These are phyloP conservation scores for Bombus cullumanus DNA, from an alignment of 1,140 invertebrate species.

Conservation along the genomic window DNA sequence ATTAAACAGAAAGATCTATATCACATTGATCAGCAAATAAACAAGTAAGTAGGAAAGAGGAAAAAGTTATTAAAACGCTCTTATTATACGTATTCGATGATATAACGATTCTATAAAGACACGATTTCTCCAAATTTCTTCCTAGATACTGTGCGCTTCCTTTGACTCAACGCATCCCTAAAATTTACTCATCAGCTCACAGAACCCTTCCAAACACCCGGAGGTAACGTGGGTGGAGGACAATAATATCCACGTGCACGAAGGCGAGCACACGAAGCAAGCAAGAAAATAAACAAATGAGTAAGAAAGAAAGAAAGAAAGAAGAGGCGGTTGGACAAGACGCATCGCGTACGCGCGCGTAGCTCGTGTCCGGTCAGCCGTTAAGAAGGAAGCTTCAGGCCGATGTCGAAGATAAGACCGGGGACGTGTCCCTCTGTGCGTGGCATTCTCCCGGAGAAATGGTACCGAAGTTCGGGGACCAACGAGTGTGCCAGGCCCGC, in stretches of 20 bases:
- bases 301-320: neutral
- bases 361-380: constrained; percentile 71
- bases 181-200: neutral
- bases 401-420: constrained; percentile 73
- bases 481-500: constrained; percentile 53
- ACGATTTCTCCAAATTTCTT: neutral
- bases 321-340: constrained; percentile 30
- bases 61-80: neutral
- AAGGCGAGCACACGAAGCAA: neutral
- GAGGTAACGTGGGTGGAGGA: neutral
- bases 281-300: neutral
- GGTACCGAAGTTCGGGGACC: constrained; percentile 60
- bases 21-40: too few relatives aligned
- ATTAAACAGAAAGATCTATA: too few relatives aligned
- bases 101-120: neutral
- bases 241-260: neutral
- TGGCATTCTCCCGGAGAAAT: constrained; percentile 38
- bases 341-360: constrained; percentile 55
- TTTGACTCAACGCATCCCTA: neutral
- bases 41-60: neutral
- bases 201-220: neutral
- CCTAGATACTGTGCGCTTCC: too few relatives aligned
- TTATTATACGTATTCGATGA: neutral
- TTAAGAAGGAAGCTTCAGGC: constrained; percentile 74
- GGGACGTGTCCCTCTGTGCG: constrained; percentile 47